A percentile compares a stretch with the other conserved stretches of the same genome.
phyloP scores from a whole-genome alignment of 2,888 invertebrate species.

The Pachycephus smyrnensis region DNA sequence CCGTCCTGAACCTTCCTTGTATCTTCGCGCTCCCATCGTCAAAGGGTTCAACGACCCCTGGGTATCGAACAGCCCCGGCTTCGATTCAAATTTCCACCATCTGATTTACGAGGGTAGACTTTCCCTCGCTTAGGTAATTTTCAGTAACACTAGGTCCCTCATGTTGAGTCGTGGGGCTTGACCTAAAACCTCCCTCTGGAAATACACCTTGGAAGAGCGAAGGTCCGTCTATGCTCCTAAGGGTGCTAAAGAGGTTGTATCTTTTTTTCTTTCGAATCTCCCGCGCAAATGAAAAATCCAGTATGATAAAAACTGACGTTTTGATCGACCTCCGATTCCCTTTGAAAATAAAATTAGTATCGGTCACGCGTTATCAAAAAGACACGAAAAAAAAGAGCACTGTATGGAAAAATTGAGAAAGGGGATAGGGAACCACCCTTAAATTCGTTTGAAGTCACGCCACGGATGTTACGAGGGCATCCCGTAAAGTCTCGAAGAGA shows the following conservation, averaged over 20 bases:
- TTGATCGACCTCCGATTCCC: background rate
- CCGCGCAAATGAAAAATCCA: background rate
- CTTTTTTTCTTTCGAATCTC: background rate
- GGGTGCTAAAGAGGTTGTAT: background rate
- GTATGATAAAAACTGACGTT: background rate
- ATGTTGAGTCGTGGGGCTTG: background rate
- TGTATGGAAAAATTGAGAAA: background rate
- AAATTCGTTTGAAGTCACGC: background rate
- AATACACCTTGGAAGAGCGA: background rate
- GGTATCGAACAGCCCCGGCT: background rate
- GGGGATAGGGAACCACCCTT: background rate
- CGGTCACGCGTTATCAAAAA: background rate
- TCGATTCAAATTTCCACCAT: slow-evolving; percentile 1
- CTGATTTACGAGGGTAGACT: background rate
- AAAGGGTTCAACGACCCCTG: slow-evolving; percentile 34
- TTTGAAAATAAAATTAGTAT: background rate
- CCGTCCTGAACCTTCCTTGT: slow-evolving; percentile 15
- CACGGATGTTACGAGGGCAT: background rate
- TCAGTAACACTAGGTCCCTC: background rate
- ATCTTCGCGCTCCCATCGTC: background rate
- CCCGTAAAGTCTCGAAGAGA: background rate
- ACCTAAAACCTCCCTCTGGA: background rate
- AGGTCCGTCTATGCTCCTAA: background rate
- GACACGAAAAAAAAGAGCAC: too few relatives aligned
- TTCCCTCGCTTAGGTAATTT: background rate